These are phyloP conservation scores for Bicyclus anynana DNA, from an alignment of 1,140 invertebrate genomes.

Conservation along the genomic window DNA sequence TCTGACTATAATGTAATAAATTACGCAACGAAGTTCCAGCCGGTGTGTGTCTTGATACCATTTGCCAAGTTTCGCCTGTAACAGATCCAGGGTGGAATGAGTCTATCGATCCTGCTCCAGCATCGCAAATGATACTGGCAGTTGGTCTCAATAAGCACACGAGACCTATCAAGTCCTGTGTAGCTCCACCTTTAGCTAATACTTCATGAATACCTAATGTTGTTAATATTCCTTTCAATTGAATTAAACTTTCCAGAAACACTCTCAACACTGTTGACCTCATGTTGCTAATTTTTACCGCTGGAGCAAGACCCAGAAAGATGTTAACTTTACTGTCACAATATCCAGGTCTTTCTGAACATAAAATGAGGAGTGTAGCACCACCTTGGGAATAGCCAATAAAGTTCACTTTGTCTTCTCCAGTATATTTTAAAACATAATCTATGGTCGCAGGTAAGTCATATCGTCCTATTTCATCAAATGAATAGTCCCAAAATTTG, in stretches of 20 bases:
- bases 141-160: constrained; percentile 29
- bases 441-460: constrained; percentile 87
- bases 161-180: constrained; percentile 35
- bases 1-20: constrained; percentile 80
- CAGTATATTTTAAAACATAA: constrained; percentile 76
- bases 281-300: constrained; percentile 38
- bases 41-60: constrained; percentile 80
- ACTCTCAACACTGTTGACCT: constrained; percentile 35
- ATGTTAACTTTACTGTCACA: constrained; percentile 51
- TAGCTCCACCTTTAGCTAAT: constrained; percentile 34
- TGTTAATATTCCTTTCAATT: constrained; percentile 27
- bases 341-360: constrained; percentile 49
- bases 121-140: constrained; percentile 17
- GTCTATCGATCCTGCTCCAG: constrained; percentile 21
- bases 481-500: constrained; percentile 75
- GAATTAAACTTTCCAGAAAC: constrained; percentile 9
- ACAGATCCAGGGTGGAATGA: constrained; percentile 44
- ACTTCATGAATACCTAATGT: constrained; percentile 33
- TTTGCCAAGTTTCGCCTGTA: constrained; percentile 29
- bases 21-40: constrained; percentile 85
- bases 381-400: constrained; percentile 81
- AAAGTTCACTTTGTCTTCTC: constrained; percentile 75
- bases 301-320: constrained; percentile 46
- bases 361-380: constrained; percentile 46
- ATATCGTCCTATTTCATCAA: constrained; percentile 84